phyloP scores from a whole-genome alignment of 2,888 invertebrate species.

The Lasioglossum leucozonium region DNA sequence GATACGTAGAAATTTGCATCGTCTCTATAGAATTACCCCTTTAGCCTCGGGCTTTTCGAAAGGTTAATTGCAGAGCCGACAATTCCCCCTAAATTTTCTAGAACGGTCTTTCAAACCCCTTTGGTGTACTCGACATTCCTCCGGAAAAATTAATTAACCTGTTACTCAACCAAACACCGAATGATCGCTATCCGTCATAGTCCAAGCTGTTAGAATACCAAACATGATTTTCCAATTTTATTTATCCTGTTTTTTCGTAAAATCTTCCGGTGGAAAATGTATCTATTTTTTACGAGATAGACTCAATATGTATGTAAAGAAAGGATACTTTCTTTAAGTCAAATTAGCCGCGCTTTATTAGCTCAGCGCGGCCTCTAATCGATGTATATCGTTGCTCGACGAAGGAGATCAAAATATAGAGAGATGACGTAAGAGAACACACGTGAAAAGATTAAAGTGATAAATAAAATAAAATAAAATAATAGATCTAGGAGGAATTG shows the following conservation, averaged over 20 bases:
- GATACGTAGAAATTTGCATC: constrained; percentile 3
- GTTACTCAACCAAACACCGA: not conserved
- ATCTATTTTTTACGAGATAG: not conserved
- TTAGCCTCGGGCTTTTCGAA: constrained; percentile 1
- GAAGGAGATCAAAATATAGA: no score
- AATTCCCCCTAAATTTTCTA: not conserved
- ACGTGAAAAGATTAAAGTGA: no score
- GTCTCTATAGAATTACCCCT: not conserved
- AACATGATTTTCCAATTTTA: not conserved
- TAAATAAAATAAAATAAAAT: no score
- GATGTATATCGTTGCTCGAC: no score
- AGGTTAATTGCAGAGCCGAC: not conserved
- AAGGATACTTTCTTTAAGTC: no score
- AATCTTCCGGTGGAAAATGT: not conserved
- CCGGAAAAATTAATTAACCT: not conserved
- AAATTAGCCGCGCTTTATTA: no score
- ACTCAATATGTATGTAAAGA: no score
- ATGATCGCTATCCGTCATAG: no score
- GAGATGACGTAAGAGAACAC: no score
- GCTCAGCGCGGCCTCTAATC: no score
- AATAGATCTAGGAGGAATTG: no score
- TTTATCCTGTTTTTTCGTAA: no score
- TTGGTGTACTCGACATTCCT: not conserved
- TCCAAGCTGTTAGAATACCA: not conserved
- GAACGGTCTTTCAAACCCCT: not conserved